Conservation (phyloP, 2,797 vertebrate species). For the Cuniculus paca region DNA sequence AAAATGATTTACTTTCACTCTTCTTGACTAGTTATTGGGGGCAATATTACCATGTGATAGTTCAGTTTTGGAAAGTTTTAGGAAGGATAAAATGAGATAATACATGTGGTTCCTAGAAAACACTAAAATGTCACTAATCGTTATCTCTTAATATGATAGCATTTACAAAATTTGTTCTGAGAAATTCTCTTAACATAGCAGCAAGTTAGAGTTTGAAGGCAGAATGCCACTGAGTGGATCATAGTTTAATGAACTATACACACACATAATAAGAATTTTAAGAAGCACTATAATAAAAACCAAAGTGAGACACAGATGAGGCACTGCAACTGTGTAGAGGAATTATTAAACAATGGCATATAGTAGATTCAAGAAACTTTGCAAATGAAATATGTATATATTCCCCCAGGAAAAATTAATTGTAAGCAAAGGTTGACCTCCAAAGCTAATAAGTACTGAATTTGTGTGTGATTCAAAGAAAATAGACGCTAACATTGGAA, state of each 20-base stretch:
- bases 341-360: conserved; percentile 12
- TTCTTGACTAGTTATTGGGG: background rate
- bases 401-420: background rate
- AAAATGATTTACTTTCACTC: background rate
- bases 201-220: background rate
- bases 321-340: background rate
- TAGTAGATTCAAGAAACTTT: background rate
- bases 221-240: background rate
- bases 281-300: background rate
- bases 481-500: background rate
- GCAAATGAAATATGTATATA: background rate
- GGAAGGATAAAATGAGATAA: background rate
- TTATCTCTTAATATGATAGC: background rate
- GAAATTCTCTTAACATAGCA: background rate
- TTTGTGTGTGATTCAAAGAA: background rate
- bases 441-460: background rate
- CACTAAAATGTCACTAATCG: background rate
- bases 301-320: background rate
- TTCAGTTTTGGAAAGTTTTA: background rate
- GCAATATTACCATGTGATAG: background rate
- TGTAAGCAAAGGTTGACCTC: background rate
- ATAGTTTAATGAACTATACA: background rate
- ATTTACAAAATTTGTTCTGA: conserved; percentile 6
- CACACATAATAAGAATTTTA: background rate
- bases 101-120: background rate